phyloP scores from a whole-genome alignment of 2,113 vertebrate genomes.

The Dolichotis patagonum region DNA sequence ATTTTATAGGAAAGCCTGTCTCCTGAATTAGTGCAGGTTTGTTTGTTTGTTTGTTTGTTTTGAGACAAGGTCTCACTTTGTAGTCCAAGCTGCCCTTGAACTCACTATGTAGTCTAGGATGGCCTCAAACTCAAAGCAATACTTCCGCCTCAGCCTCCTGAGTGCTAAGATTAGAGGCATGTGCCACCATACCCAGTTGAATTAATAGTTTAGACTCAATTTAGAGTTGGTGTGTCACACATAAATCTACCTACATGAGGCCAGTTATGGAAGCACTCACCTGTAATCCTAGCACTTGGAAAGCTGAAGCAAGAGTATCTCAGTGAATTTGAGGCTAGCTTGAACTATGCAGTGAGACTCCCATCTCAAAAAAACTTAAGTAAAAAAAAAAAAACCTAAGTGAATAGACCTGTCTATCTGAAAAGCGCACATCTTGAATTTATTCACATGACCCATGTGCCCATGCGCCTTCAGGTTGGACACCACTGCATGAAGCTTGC shows the following conservation, averaged over 20 bases:
- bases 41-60: too few relatives aligned
- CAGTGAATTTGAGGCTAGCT: neutral
- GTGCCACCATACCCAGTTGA: neutral
- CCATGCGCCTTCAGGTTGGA: conserved; percentile 92
- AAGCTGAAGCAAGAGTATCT: neutral
- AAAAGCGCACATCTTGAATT: conserved; percentile 52
- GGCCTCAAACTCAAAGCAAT: neutral
- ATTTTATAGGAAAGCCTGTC: conserved; percentile 23
- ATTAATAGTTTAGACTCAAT: conserved; percentile 20
- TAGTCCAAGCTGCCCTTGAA: too few relatives aligned
- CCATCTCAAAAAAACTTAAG: neutral
- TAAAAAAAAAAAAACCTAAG: neutral
- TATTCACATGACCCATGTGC: neutral
- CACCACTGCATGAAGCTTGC: conserved; percentile 98
- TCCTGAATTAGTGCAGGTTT: neutral
- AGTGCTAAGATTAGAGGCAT: neutral
- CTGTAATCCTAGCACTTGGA: neutral
- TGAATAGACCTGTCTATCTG: neutral
- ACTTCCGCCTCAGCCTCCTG: neutral
- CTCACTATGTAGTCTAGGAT: too few relatives aligned
- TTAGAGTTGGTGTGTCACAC: neutral
- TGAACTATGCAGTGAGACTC: neutral
- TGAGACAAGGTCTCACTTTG: neutral
- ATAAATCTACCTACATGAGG: neutral
- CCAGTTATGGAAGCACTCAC: too few relatives aligned